A percentile compares a stretch with the other conserved stretches of the same genome.
These are phyloP conservation scores for Slavum lentiscoides DNA, from an alignment of 2,888 invertebrate genomes.

Conservation along the genomic window DNA sequence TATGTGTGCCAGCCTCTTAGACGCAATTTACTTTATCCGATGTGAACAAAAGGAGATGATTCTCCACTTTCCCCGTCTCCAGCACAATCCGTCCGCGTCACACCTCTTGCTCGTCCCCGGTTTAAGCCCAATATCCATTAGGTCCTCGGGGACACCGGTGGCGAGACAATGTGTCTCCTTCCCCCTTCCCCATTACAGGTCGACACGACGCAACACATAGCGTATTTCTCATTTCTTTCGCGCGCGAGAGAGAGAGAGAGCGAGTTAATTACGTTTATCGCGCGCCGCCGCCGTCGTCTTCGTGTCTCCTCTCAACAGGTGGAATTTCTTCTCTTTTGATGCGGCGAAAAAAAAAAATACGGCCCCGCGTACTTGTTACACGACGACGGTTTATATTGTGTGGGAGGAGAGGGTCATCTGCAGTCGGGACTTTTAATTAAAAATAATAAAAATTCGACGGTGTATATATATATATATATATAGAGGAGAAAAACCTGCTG, in stretches of 20 bases:
- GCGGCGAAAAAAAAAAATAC: not conserved
- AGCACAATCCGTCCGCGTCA: not conserved
- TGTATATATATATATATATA: not conserved
- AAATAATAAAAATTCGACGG: constrained; percentile 15
- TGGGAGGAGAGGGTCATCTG: not conserved
- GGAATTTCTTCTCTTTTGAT: constrained; percentile 39
- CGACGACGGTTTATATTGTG: not conserved
- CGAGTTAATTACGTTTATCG: constrained; percentile 52
- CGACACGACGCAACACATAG: not conserved
- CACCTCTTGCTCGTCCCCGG: not conserved
- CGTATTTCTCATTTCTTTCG: constrained; percentile 38
- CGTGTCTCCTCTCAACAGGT: constrained; percentile 32
- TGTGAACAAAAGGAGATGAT: constrained; percentile 23
- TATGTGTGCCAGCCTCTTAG: constrained; percentile 19
- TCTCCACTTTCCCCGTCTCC: not conserved
- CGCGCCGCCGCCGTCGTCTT: not conserved
- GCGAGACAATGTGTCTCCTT: constrained; percentile 33
- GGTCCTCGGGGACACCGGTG: constrained; percentile 32
- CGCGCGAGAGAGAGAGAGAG: no score
- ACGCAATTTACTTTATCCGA: constrained; percentile 52
- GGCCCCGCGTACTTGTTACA: constrained; percentile 14
- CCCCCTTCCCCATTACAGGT: not conserved
- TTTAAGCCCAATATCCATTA: constrained; percentile 42
- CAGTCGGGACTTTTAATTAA: constrained; percentile 25
- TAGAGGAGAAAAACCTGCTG: no score